Conservation (phyloP, 2,888 invertebrate genomes). For the Stenolophus ochropezus region DNA sequence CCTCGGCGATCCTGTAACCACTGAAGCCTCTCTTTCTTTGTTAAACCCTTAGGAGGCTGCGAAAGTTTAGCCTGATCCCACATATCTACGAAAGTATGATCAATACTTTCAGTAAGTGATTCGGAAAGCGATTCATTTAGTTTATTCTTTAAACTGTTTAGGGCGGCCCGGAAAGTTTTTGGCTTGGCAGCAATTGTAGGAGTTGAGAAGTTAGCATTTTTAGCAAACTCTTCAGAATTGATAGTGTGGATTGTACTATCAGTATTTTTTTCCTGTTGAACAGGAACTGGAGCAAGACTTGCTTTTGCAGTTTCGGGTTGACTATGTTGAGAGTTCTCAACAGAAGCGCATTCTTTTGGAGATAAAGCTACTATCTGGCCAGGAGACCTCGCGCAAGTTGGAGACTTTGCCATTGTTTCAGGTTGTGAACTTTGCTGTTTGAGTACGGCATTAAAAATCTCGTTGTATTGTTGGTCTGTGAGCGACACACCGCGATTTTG, state of each 20-base stretch:
- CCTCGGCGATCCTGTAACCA: slow-evolving; percentile 75
- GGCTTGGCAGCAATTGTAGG: neutral
- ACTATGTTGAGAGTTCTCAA: slow-evolving; percentile 8
- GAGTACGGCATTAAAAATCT: slow-evolving; percentile 27
- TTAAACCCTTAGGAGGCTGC: slow-evolving; percentile 62
- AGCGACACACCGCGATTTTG: neutral
- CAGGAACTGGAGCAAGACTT: neutral
- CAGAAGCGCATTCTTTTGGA: slow-evolving; percentile 35
- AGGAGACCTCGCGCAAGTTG: neutral
- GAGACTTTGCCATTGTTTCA: neutral
- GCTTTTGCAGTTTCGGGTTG: neutral
- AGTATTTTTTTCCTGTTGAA: neutral
- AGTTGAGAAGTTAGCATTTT: neutral
- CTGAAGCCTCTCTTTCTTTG: slow-evolving; percentile 71
- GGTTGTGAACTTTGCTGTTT: neutral
- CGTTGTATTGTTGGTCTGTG: slow-evolving; percentile 29
- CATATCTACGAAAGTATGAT: neutral
- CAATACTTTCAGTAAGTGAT: neutral
- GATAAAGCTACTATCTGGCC: neutral
- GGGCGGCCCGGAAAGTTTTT: neutral
- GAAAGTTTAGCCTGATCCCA: neutral
- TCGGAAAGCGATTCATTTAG: neutral
- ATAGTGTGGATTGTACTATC: neutral
- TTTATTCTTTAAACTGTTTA: neutral
- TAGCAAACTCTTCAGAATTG: slow-evolving; percentile 1